Evolutionary conservation across 2,113 vertebrate genomes (phyloP).

Genomic region (Stomatorhinus ivindoensis): DNA sequence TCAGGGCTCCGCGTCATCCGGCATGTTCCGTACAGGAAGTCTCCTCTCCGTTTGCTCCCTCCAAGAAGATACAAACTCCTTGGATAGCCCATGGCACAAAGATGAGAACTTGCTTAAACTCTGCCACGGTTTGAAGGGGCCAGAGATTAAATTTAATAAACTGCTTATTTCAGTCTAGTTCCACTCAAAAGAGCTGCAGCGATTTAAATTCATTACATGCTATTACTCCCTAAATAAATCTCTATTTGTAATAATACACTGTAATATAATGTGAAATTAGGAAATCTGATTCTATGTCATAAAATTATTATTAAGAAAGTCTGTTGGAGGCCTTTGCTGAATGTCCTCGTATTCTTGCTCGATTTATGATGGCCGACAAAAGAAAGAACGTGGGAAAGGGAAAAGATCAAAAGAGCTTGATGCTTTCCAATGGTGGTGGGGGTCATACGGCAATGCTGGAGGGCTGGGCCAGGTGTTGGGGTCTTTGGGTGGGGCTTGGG

Average conservation of each 20-base stretch:
- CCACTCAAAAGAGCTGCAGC: neutral
- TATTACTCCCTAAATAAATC: neutral
- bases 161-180: neutral
- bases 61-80: neutral
- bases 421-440: too few species aligned
- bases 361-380: neutral
- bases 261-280: neutral
- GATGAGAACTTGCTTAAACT: neutral
- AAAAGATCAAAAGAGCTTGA: neutral
- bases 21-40: neutral
- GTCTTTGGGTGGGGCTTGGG: neutral
- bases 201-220: neutral
- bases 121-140: constrained; percentile 1
- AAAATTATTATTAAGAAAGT: constrained; percentile 2
- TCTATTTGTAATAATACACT: neutral
- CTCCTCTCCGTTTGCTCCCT: neutral
- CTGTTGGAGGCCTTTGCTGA: neutral
- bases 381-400: neutral
- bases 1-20: neutral
- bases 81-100: neutral
- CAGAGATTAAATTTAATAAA: constrained; percentile 7
- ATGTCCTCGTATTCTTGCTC: neutral
- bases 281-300: neutral
- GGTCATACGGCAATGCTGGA: too few species aligned
- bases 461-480: too few species aligned